Evolutionary conservation across 2,888 invertebrate genomes (phyloP).

Genomic region (Salticus scenicus): DNA sequence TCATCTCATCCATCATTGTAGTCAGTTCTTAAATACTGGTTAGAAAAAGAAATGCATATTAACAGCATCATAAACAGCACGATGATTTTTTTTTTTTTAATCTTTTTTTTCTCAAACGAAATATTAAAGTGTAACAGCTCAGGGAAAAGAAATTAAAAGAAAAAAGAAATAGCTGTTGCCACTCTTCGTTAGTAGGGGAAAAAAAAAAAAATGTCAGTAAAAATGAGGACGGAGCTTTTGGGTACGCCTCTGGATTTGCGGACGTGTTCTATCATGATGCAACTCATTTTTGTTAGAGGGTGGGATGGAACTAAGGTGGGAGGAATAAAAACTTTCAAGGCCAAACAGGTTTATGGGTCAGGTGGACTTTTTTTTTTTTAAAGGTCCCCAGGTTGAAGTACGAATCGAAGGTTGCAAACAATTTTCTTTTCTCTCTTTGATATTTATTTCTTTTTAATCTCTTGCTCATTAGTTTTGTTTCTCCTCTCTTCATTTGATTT

Average conservation of each 20-base stretch:
- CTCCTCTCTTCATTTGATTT: neutral
- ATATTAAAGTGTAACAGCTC: neutral
- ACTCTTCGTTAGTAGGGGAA: neutral
- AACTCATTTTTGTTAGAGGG: conserved; percentile 51
- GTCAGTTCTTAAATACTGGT: too few species aligned
- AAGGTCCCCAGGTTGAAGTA: conserved; percentile 61
- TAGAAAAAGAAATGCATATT: too few species aligned
- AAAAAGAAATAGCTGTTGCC: conserved; percentile 44
- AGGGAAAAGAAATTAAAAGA: neutral
- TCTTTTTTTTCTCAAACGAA: too few species aligned
- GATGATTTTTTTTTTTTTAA: too few species aligned
- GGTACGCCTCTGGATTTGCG: neutral
- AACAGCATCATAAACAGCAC: neutral
- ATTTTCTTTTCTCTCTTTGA: neutral
- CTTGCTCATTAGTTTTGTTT: conserved; percentile 46
- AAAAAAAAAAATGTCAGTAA: neutral
- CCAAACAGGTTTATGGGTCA: conserved; percentile 69
- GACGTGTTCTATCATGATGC: conserved; percentile 57
- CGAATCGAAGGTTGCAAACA: conserved; percentile 53
- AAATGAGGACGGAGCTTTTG: neutral
- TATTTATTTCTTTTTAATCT: conserved; percentile 28
- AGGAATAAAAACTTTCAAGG: conserved; percentile 41
- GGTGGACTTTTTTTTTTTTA: conserved; percentile 49
- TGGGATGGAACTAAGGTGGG: neutral
- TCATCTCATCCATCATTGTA: too few species aligned